phyloP scores from a whole-genome alignment of 2,113 vertebrate species.

The Isichthys henryi region DNA sequence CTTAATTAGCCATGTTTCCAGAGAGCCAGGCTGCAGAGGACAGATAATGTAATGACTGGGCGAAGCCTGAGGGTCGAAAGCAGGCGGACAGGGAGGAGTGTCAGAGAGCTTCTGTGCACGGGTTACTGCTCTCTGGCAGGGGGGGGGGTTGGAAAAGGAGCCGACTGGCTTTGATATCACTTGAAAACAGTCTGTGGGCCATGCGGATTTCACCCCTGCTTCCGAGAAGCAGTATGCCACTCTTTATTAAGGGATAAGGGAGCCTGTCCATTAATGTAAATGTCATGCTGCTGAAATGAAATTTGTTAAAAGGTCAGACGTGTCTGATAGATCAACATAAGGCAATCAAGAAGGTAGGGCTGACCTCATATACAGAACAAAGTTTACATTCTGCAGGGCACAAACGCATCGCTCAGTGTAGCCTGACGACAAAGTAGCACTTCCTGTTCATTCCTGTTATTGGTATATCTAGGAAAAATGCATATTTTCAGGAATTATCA shows the following conservation, averaged over 20 bases:
- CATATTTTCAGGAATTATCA: neutral
- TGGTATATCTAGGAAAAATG: neutral
- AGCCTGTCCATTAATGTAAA: neutral
- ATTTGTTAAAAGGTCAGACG: neutral
- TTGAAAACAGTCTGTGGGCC: neutral
- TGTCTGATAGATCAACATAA: neutral
- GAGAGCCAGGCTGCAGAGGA: conserved; percentile 1
- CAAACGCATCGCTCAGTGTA: neutral
- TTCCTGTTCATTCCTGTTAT: neutral
- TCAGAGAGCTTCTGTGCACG: neutral
- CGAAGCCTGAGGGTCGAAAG: neutral
- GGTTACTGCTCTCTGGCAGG: neutral
- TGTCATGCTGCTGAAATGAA: neutral
- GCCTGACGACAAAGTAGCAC: neutral
- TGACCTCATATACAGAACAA: neutral
- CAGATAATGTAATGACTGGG: conserved; percentile 9
- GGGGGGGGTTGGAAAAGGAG: neutral
- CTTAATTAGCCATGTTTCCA: conserved; percentile 12
- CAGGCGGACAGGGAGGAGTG: neutral
- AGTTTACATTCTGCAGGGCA: neutral
- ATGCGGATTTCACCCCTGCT: neutral
- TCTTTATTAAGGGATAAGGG: neutral
- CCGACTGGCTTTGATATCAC: neutral
- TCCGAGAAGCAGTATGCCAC: neutral
- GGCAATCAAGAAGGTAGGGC: neutral